These are phyloP conservation scores for Archegozetes longisetosus DNA, from an alignment of 1,140 invertebrate genomes.

Conservation along the genomic window DNA sequence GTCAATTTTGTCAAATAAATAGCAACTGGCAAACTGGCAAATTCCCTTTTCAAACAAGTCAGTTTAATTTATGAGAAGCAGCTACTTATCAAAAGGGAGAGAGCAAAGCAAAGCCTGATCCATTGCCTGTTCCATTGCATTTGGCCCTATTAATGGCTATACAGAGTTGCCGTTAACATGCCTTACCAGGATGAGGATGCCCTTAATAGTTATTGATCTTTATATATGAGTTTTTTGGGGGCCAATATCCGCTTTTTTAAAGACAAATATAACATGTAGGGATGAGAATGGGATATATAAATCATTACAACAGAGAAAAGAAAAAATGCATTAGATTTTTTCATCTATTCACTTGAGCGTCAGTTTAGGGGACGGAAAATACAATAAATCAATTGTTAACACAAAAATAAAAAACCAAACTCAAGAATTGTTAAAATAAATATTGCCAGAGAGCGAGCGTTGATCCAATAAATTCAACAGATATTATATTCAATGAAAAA, in stretches of 20 bases:
- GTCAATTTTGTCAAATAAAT: background rate
- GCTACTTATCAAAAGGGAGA: background rate
- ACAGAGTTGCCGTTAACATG: background rate
- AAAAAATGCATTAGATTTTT: background rate
- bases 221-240: background rate
- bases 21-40: background rate
- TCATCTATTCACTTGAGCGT: too few relatives aligned
- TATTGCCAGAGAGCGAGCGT: background rate
- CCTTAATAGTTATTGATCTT: background rate
- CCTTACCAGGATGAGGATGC: background rate
- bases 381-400: background rate
- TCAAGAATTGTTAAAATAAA: background rate
- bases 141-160: background rate
- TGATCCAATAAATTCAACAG: background rate
- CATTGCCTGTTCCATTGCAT: background rate
- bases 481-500: background rate
- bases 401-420: background rate
- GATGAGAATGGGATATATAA: background rate
- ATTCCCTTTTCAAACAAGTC: background rate
- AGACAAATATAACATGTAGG: background rate
- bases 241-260: background rate
- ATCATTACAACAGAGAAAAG: background rate
- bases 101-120: background rate
- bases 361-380: background rate
- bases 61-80: background rate